Conservation (phyloP, 2,888 invertebrate species). For the Megamerina dolium region DNA sequence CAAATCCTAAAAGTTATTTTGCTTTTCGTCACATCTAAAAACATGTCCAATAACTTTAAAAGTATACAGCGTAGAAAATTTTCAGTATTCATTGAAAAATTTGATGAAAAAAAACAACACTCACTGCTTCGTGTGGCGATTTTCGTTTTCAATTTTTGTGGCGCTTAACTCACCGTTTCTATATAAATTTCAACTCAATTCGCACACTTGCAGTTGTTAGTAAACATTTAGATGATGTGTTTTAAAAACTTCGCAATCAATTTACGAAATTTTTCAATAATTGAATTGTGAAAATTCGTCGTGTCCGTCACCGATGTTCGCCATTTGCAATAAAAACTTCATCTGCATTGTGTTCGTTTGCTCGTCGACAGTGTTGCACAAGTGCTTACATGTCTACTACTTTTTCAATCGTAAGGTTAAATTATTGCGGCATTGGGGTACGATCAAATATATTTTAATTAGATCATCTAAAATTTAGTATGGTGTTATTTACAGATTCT, state of each 20-base stretch:
- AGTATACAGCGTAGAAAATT: conserved; percentile 5
- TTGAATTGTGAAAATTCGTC: conserved; percentile 27
- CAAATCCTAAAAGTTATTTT: no score
- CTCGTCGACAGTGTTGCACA: neutral
- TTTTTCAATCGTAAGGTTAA: no score
- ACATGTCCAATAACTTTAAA: neutral
- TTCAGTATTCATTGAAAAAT: no score
- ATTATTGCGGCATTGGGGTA: no score
- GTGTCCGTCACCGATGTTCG: conserved; percentile 31
- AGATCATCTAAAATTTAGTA: no score
- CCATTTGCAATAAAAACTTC: conserved; percentile 35
- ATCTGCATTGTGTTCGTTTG: conserved; percentile 10
- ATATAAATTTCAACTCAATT: conserved; percentile 29
- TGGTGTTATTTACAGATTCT: no score
- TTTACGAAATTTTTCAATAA: conserved; percentile 27
- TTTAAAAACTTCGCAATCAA: no score
- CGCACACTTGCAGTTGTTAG: conserved; percentile 25
- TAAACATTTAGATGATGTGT: conserved; percentile 32
- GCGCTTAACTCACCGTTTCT: conserved; percentile 29
- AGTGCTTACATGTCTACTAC: no score
- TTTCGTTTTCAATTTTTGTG: conserved; percentile 15
- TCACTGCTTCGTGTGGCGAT: conserved; percentile 24
- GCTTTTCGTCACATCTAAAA: no score
- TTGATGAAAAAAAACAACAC: no score
- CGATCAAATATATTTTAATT: no score